Base-by-base conservation (phyloP, 2,888 invertebrate genomes). In the Lasioglossum figueresi region DNA sequence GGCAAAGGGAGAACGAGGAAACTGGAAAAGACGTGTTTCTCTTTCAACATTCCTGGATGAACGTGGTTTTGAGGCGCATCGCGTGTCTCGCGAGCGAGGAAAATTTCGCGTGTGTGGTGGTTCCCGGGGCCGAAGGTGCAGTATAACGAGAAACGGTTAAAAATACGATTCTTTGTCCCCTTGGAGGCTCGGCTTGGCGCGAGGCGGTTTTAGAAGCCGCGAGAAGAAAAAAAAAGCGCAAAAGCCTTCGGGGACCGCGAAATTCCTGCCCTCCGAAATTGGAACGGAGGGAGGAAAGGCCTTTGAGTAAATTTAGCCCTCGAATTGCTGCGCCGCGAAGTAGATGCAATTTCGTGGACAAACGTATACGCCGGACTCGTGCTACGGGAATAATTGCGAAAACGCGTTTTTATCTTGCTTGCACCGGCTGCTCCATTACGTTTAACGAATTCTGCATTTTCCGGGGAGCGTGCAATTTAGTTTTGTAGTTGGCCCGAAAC, bases 111-210 rank as follows among this genome's bases (percentile, higher is more conserved):
- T 70, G 37, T 43, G 72, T 12, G 40, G 43, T 37, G 59, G 59
- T 23, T 37, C 37, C 19, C 52, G 52, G 56, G 19, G 68, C 75
- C 71, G 48, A 78, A 87, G 81, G 80, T 89, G 76, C 81, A 72
- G 88, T 91, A 88, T 52, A 52, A 86, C 88, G 83, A 84, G 90
- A 78, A 86, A 80, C 85, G 87, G 91, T 91, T 91, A 91, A 91
- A 91, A 91, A 91, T 91, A 91, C 88, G 90, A 86, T 91, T 91
- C 91, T 91, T 91, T 91, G 91, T 91, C 86, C 85, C 79, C 81
- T 52, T 10, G 23, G 52, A 52, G 52, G n/a, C n/a, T 52, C n/a
- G 16, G 37, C 6, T 31, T 14, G 43, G 74, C 37, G 48, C 76
- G 82, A 71, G 80, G 81, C 83, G 59, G 72, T 88, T 84, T 88